Evolutionary conservation across 2,797 vertebrate genomes (phyloP), one percentile per base, ranked within the genome.

Genomic region (Sebastes matsubarae): DNA sequence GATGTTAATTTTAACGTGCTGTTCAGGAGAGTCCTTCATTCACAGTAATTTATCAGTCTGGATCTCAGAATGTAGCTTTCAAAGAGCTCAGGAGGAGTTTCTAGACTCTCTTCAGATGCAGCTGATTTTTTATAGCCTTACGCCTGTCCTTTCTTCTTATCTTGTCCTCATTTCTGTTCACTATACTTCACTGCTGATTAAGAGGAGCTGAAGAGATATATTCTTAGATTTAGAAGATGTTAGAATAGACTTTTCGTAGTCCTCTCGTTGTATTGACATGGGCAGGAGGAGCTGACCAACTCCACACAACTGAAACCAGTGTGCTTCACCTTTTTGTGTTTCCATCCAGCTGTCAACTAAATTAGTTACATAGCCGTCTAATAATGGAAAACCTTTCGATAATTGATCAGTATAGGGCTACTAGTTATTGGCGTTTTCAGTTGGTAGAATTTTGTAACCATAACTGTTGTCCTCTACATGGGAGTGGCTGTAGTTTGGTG

Each of bases 161-260:
- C 24, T 20, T 24, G 4, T 73, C 30, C 34, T 82, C 6, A 68
- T 68, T 38, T 82, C 14, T 68, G 24, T 63, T 78, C 34, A 68
- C 54, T 58, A 2, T 70, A 63, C 4, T 42, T 64, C 3, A 2
- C 18, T 69, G 20, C 32, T 76, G 66, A 78, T 68, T 54, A 64
- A 75, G 58, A 82, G n/a, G 54, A 54, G 60, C 12, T 72, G 36
- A 75, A 59, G 22, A 52, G 13, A 65, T 2, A 34, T 36, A 34
- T 36, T 52, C 7, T 75, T 25, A 78, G 42, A 72, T 1, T 81
- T 38, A 72, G 10, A 65, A 72, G 69, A 54, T 58, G 52, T 75
- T 46, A 72, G 8, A 50, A 59, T 57, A 22, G 30, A 69, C 6
- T 22, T 75, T 34, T 73, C n/a, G 2, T 14, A 67, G 5, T 60